Evolutionary conservation across 2,888 invertebrate genomes (phyloP).

Genomic region (Fragum sueziense): DNA sequence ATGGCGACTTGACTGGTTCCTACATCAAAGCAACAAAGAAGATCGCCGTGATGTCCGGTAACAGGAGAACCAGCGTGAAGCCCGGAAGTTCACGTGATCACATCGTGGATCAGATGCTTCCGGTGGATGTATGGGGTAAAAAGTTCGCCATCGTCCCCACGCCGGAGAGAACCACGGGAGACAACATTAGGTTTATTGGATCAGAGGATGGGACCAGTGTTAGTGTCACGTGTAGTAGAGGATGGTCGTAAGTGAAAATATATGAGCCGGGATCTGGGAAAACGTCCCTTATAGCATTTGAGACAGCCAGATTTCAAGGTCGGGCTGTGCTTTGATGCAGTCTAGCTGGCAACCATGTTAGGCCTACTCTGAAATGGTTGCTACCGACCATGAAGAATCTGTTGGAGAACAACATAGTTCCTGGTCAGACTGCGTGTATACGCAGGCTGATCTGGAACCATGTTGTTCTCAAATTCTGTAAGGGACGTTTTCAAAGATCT

Average conservation of each 20-base stretch:
- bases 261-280: no score
- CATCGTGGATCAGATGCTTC: constrained; percentile 67
- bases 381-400: no score
- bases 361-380: no score
- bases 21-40: constrained; percentile 64
- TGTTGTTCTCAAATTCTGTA: no score
- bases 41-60: constrained; percentile 71
- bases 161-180: constrained; percentile 67
- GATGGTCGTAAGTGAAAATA: constrained; percentile 32
- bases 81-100: constrained; percentile 55
- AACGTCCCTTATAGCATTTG: no score
- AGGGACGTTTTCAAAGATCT: no score
- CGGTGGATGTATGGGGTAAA: constrained; percentile 74
- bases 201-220: constrained; percentile 55
- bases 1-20: constrained; percentile 72
- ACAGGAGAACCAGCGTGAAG: constrained; percentile 60
- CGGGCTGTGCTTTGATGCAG: no score
- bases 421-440: no score
- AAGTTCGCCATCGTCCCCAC: constrained; percentile 70
- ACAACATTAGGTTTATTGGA: constrained; percentile 66
- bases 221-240: constrained; percentile 25
- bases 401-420: no score
- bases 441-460: no score
- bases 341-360: no score
- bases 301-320: no score